Conservation (phyloP, 2,888 invertebrate genomes). For the Cordilura impudica region DNA sequence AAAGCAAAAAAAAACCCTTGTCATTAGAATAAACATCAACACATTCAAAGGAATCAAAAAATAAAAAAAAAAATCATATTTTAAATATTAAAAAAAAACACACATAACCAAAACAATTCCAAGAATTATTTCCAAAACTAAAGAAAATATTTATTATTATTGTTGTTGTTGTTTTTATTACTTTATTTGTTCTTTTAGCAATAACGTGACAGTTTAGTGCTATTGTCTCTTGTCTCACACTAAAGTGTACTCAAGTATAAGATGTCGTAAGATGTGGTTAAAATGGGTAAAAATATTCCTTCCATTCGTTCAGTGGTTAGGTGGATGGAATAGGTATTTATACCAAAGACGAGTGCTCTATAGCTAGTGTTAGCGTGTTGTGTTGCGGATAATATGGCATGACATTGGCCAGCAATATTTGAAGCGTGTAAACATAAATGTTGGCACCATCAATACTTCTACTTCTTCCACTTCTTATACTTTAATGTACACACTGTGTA, state of each 20-base stretch:
- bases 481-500: neutral
- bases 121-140: conserved; percentile 2
- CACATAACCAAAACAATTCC: conserved; percentile 4
- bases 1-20: conserved; percentile 46
- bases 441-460: conserved; percentile 58
- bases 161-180: conserved; percentile 8
- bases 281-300: conserved; percentile 23
- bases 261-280: conserved; percentile 50
- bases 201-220: conserved; percentile 65
- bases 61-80: conserved; percentile 53
- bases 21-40: conserved; percentile 59
- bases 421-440: conserved; percentile 63
- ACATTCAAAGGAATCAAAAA: conserved; percentile 27
- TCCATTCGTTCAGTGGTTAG: conserved; percentile 1
- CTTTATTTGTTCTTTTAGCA: conserved; percentile 61
- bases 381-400: conserved; percentile 64
- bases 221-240: conserved; percentile 54
- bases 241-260: conserved; percentile 47
- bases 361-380: conserved; percentile 54
- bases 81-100: conserved; percentile 42
- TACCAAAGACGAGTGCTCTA: neutral
- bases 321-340: neutral
- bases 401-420: conserved; percentile 63
- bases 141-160: neutral
- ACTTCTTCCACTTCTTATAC: neutral